Evolutionary conservation across 2,797 vertebrate genomes (phyloP).

Genomic region (Nannoperca obscura): DNA sequence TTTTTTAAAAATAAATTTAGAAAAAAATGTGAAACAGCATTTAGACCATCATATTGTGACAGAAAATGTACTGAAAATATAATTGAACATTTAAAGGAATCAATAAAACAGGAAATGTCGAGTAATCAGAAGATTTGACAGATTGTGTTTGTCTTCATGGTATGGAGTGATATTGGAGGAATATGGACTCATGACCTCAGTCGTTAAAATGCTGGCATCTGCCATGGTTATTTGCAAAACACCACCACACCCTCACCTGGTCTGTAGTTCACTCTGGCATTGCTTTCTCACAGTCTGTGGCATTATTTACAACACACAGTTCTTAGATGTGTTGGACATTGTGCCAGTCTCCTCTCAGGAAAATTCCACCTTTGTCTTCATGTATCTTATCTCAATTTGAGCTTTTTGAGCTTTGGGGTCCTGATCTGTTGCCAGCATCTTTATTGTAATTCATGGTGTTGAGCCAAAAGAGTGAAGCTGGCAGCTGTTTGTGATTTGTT

Average conservation of each 20-base stretch:
- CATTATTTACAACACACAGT: background rate
- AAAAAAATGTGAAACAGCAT: background rate
- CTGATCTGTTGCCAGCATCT: conserved; percentile 13
- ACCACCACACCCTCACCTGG: background rate
- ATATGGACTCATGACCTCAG: background rate
- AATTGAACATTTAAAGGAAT: background rate
- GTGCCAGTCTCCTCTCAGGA: background rate
- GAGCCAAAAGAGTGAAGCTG: conserved; percentile 9
- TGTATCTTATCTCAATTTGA: conserved; percentile 18
- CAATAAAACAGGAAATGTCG: background rate
- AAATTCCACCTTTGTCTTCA: background rate
- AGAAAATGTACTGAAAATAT: background rate
- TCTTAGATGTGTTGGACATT: conserved; percentile 6
- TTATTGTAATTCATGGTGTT: conserved; percentile 10
- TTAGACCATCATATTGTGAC: background rate
- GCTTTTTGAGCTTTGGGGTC: conserved; percentile 15
- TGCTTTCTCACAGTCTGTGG: background rate
- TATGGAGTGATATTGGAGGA: background rate
- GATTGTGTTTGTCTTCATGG: background rate
- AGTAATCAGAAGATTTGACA: background rate
- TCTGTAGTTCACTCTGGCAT: background rate
- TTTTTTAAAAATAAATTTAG: too few species aligned
- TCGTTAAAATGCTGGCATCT: background rate
- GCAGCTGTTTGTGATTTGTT: conserved; percentile 40
- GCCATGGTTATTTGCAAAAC: background rate